phyloP scores from a whole-genome alignment of 2,113 vertebrate species.

The Hyperopisus bebe region DNA sequence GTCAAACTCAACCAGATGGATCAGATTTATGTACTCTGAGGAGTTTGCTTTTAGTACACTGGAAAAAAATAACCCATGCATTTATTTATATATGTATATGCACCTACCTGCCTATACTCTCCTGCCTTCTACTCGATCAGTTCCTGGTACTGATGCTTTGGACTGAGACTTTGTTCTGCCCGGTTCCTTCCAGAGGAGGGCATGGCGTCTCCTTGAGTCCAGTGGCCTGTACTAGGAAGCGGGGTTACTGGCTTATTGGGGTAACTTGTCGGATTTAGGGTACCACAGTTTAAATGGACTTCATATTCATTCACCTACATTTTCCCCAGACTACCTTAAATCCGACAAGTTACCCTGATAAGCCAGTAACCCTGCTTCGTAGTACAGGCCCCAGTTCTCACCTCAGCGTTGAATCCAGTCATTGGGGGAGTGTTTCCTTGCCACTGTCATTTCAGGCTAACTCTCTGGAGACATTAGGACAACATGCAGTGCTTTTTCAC shows the following conservation, averaged over 20 bases:
- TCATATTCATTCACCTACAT: too few species aligned
- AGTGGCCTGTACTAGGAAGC: too few species aligned
- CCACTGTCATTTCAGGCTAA: neutral
- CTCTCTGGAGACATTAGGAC: neutral
- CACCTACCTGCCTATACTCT: neutral
- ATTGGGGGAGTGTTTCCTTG: neutral
- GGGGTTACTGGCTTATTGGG: too few species aligned
- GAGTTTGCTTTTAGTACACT: neutral
- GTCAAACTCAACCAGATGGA: neutral
- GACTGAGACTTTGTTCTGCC: neutral
- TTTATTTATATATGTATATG: neutral
- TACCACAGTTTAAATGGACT: too few species aligned
- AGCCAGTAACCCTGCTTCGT: too few species aligned
- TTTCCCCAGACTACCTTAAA: too few species aligned
- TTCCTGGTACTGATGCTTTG: neutral
- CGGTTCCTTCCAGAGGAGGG: neutral
- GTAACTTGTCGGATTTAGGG: too few species aligned
- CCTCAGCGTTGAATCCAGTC: neutral
- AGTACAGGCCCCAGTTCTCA: neutral
- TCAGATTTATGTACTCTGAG: neutral
- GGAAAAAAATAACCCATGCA: neutral
- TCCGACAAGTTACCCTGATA: too few species aligned
- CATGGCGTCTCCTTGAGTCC: neutral
- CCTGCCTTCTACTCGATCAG: neutral
- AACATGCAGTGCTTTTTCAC: neutral